Conservation (phyloP, 2,113 vertebrate genomes). For the Charina bottae region DNA sequence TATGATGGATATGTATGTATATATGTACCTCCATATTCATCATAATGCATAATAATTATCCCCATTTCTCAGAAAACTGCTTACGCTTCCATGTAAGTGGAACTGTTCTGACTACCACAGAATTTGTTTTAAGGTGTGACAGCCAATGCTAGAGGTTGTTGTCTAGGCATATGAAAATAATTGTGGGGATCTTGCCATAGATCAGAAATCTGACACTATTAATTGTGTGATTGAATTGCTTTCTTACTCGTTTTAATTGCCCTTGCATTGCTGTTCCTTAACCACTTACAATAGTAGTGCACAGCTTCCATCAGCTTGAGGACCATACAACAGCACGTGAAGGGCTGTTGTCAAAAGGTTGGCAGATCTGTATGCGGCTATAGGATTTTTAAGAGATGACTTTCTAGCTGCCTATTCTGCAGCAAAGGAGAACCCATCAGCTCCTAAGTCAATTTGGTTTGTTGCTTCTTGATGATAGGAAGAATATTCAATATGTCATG, state of each 20-base stretch:
- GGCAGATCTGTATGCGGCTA: too few species aligned
- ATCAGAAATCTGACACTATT: too few species aligned
- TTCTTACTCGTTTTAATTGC: too few species aligned
- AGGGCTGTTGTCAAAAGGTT: too few species aligned
- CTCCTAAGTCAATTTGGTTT: neutral
- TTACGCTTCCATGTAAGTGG: neutral
- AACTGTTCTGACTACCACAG: neutral
- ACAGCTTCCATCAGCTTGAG: too few species aligned
- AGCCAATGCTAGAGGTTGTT: neutral
- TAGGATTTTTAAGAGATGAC: too few species aligned
- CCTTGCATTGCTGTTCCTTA: too few species aligned
- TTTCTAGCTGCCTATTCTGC: too few species aligned
- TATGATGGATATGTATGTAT: neutral
- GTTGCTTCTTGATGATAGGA: neutral
- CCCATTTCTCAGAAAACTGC: neutral
- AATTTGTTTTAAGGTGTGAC: neutral
- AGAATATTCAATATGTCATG: neutral
- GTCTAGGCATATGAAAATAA: neutral
- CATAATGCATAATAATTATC: neutral
- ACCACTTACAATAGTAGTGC: too few species aligned
- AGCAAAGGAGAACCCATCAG: too few species aligned
- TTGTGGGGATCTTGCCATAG: neutral
- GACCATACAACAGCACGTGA: too few species aligned
- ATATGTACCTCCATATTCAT: neutral
- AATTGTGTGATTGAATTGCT: too few species aligned